phyloP scores from a whole-genome alignment of 2,797 vertebrate species.

The Steatocranus sp. region DNA sequence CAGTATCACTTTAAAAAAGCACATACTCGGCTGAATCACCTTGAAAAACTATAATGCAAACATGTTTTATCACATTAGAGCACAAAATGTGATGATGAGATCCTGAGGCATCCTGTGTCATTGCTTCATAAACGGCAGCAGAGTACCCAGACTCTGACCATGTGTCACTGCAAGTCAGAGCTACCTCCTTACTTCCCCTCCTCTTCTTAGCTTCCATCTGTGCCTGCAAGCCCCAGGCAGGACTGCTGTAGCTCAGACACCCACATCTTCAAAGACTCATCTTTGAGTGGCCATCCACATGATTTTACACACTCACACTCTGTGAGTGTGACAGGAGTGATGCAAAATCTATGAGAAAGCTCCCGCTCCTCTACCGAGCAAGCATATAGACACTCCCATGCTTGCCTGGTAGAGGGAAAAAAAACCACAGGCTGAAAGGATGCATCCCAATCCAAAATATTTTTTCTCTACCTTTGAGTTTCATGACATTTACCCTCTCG shows the following conservation, averaged over 20 bases:
- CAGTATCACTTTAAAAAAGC: background rate
- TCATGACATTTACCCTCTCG: background rate
- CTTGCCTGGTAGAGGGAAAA: background rate
- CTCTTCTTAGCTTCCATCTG: background rate
- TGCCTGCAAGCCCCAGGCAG: background rate
- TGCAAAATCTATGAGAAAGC: background rate
- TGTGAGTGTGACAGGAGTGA: conserved; percentile 1
- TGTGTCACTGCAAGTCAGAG: conserved; percentile 16
- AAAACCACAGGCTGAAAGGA: background rate
- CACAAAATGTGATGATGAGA: background rate
- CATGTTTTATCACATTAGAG: background rate
- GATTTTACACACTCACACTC: background rate
- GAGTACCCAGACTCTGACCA: background rate
- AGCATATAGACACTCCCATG: background rate
- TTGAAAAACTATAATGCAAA: background rate
- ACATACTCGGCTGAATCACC: background rate
- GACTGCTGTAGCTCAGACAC: background rate
- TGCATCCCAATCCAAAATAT: background rate
- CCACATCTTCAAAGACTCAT: conserved; percentile 32
- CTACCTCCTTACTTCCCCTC: background rate
- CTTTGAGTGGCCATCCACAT: background rate
- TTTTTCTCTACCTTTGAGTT: background rate
- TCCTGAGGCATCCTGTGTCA: background rate
- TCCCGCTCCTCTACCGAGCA: background rate
- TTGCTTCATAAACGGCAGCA: conserved; percentile 22